A percentile compares a stretch with the other conserved stretches of the same genome.
Evolutionary conservation across 2,888 invertebrate species (phyloP).

Genomic region (Ophion ellenae): DNA sequence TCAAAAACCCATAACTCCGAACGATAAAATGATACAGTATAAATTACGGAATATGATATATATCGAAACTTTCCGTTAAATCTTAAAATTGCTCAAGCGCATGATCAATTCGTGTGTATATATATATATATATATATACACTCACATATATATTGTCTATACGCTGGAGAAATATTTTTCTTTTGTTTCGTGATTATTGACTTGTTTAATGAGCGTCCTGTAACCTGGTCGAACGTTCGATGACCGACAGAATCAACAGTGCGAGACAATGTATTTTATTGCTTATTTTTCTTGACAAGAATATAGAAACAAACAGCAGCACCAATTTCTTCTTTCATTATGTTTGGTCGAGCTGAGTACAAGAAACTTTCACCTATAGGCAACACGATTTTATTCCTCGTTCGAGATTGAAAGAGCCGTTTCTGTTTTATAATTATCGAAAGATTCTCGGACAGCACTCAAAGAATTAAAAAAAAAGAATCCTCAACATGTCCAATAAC

Average conservation of each 20-base stretch:
- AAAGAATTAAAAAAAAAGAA: not conserved
- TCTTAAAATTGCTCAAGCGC: too few relatives aligned
- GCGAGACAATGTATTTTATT: conserved; percentile 49
- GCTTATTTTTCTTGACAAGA: conserved; percentile 12
- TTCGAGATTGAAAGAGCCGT: not conserved
- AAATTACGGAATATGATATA: not conserved
- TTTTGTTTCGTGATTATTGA: conserved; percentile 12
- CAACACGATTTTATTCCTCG: conserved; percentile 13
- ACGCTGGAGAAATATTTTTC: not conserved
- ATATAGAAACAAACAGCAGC: conserved; percentile 19
- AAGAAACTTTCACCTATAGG: conserved; percentile 55
- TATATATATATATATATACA: too few relatives aligned
- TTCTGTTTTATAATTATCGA: conserved; percentile 3
- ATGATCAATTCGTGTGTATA: too few relatives aligned
- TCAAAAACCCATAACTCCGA: too few relatives aligned
- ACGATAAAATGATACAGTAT: not conserved
- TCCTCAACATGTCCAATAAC: not conserved
- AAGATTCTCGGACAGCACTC: not conserved
- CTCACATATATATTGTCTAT: not conserved
- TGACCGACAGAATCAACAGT: conserved; percentile 31
- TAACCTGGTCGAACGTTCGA: not conserved
- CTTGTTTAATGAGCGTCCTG: not conserved
- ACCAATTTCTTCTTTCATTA: conserved; percentile 29
- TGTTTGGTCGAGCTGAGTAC: not conserved
- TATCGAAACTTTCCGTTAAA: not conserved